Conservation (phyloP, 2,797 vertebrate species). For the Pantherophis alleghaniensis region DNA sequence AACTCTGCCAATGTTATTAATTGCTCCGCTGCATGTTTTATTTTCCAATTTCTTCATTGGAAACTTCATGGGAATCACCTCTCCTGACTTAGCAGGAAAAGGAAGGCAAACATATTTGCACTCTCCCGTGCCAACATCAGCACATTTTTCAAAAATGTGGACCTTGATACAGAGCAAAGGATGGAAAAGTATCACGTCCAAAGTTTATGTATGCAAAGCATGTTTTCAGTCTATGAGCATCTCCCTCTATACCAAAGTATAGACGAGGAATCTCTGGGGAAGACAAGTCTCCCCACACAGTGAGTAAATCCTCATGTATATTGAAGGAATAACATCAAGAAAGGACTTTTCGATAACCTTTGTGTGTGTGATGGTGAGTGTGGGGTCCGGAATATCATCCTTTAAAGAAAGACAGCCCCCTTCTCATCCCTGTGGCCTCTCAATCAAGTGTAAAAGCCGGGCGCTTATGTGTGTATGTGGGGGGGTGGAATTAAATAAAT, state of each 20-base stretch:
- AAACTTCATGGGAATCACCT: background rate
- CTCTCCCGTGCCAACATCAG: background rate
- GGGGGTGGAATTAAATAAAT: background rate
- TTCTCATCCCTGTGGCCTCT: background rate
- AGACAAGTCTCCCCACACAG: background rate
- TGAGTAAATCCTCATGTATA: background rate
- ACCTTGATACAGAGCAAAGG: background rate
- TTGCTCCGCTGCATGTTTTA: constrained; percentile 8
- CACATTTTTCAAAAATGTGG: background rate
- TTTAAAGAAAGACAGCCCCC: too few relatives aligned
- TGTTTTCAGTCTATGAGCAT: background rate
- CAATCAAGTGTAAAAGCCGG: background rate
- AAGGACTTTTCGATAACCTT: background rate
- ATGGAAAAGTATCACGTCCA: background rate
- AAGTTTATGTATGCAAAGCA: background rate
- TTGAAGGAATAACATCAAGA: background rate
- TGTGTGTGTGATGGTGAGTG: background rate
- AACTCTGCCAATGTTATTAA: constrained; percentile 18
- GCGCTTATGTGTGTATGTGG: too few relatives aligned
- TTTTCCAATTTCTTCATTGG: background rate
- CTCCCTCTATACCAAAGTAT: background rate
- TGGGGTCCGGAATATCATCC: background rate
- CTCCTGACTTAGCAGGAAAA: background rate
- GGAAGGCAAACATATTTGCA: background rate
- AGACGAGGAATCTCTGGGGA: background rate